Evolutionary conservation across 2,113 vertebrate genomes (phyloP), one percentile per base, ranked within the genome.

Genomic region (Scartelaos histophorus): DNA sequence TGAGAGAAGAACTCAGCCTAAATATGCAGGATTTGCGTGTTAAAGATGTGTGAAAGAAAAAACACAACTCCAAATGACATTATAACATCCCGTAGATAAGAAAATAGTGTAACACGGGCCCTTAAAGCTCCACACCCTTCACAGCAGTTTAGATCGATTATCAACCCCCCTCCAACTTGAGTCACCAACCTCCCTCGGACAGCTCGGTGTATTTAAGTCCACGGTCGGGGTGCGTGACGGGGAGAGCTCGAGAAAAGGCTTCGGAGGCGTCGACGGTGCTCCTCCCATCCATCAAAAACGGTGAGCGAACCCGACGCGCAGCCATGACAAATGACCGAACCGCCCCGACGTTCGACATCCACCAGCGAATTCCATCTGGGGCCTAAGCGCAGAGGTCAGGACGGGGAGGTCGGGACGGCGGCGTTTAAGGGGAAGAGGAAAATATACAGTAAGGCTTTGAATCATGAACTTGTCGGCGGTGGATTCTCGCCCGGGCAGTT

Each of bases 271-370:
- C 57, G 73, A 17, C 5, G 35, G 17, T 2, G 10, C 62, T 64
- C 5, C 16, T 38, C 71, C 77, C 78, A 66, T 87, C 82, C 82
- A 73, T 89, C 84, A 89, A 75, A 64, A 89, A 71, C 66, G 69
- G 70, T 64, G 70, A 66, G 66, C 51, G 16, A 56, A n/a, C 60
- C 16, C 70, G 43, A 45, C 21, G 2, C 9, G 46, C 73, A 67
- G 75, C 76, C 43, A 69, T 67, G 80, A 85, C 75, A 69, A 84
- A 86, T 85, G 9, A 29, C 34, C 13, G 19, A 62, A 71, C 38
- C 21, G 70, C 13, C 72, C 65, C 65, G 71, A 29, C 0, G 47
- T 58, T 74, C 56, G 43, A 66, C 66, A 53, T 70, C 29, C 35
- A 68, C 56, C 2, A 21, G 34, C 7, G 16, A 61, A 70, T 86